Conservation (phyloP, 2,113 vertebrate genomes). For the Sterna hirundo region DNA sequence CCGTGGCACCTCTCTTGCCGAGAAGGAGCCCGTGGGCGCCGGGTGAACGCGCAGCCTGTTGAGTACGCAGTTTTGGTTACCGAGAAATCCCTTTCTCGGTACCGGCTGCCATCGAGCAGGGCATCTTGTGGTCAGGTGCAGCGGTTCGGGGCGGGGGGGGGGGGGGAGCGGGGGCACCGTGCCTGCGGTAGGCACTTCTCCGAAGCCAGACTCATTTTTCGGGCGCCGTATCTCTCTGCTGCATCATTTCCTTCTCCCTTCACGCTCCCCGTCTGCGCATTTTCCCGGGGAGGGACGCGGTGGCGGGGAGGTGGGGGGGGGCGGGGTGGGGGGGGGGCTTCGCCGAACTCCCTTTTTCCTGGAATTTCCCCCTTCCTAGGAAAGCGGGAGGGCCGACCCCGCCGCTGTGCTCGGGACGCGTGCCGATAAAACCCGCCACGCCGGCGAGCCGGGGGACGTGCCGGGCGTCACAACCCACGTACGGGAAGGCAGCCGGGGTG, state of each 20-base stretch:
- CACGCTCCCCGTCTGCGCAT: not conserved
- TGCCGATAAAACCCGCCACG: not conserved
- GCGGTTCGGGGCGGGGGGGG: not conserved
- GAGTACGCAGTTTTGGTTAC: slow-evolving; percentile 48
- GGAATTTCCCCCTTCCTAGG: not conserved
- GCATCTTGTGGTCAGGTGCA: slow-evolving; percentile 9
- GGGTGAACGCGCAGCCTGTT: not conserved
- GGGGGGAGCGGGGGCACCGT: not conserved
- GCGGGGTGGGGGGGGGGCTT: not conserved
- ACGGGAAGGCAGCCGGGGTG: not conserved
- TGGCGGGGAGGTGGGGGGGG: too few relatives aligned
- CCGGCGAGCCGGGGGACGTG: fast-evolving
- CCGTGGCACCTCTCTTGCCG: not conserved
- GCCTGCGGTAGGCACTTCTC: slow-evolving; percentile 18
- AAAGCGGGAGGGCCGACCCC: not conserved
- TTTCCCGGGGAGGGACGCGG: fast-evolving
- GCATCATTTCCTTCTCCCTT: slow-evolving; percentile 60
- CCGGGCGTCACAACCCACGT: fast-evolving
- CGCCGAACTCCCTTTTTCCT: slow-evolving; percentile 8
- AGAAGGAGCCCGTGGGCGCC: not conserved
- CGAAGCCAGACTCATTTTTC: slow-evolving; percentile 24
- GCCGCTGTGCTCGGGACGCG: fast-evolving
- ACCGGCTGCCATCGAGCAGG: not conserved
- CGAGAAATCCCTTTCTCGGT: slow-evolving; percentile 46
- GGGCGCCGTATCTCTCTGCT: not conserved